Evolutionary conservation across 2,888 invertebrate species (phyloP).

Genomic region (Pandemis heparana): DNA sequence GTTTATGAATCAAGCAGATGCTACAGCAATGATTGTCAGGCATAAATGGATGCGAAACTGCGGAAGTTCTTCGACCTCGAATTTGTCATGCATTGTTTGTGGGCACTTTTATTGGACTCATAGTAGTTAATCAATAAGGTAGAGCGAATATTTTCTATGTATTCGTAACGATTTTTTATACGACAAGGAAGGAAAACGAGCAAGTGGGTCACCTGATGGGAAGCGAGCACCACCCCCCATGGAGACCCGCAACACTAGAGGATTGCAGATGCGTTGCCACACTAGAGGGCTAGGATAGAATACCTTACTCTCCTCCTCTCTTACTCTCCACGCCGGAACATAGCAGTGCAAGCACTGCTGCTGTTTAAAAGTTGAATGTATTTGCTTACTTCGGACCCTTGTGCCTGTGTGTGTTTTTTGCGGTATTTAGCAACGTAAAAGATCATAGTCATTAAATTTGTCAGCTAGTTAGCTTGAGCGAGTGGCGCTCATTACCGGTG

Average conservation of each 20-base stretch:
- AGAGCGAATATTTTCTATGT: not conserved
- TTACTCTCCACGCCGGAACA: no score
- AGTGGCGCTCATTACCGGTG: constrained; percentile 50
- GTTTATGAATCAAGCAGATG: constrained; percentile 47
- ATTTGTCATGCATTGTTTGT: constrained; percentile 11
- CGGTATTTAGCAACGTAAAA: not conserved
- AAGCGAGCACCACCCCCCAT: no score
- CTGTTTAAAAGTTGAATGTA: not conserved
- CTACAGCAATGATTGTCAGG: constrained; percentile 48
- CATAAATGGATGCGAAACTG: constrained; percentile 44
- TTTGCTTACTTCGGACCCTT: not conserved
- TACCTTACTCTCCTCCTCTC: no score
- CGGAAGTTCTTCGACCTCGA: constrained; percentile 42
- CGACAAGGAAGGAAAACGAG: no score
- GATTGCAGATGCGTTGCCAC: no score
- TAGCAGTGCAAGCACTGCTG: no score
- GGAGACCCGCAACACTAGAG: no score
- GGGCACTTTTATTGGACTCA: not conserved
- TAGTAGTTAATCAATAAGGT: not conserved
- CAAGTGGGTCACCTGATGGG: no score
- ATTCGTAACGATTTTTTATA: no score
- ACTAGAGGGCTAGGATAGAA: no score
- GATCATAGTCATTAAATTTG: constrained; percentile 22
- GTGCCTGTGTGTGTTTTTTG: not conserved
- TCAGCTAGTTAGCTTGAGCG: constrained; percentile 29